Conservation (phyloP, 1,140 invertebrate genomes). For the Drosophila setifemur region DNA sequence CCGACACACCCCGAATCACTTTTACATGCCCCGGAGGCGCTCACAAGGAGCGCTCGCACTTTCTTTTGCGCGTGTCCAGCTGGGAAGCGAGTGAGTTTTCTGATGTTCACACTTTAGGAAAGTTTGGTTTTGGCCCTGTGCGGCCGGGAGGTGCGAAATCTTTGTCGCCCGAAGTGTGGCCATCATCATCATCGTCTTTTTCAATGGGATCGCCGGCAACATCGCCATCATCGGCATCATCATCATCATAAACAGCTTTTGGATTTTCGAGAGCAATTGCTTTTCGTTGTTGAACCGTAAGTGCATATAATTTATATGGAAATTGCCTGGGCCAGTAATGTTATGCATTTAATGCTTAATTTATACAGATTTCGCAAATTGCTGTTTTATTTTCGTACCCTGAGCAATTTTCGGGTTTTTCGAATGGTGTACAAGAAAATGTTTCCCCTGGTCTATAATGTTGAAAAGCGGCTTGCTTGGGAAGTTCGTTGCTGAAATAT, state of each 20-base stretch:
- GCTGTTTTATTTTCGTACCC: constrained; percentile 37
- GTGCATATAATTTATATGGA: constrained; percentile 78
- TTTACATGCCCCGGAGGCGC: constrained; percentile 59
- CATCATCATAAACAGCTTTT: not conserved
- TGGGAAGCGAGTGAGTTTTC: constrained; percentile 12
- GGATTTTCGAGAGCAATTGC: constrained; percentile 15
- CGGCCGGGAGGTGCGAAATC: constrained; percentile 71
- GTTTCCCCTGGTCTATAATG: not conserved
- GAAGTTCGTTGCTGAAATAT: constrained; percentile 40
- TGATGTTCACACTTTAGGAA: constrained; percentile 80
- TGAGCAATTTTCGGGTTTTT: constrained; percentile 20
- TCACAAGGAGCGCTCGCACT: constrained; percentile 58
- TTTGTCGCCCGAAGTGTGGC: constrained; percentile 77
- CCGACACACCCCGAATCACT: constrained; percentile 58
- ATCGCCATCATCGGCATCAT: not conserved
- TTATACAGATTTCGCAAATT: constrained; percentile 68
- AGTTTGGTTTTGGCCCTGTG: constrained; percentile 63
- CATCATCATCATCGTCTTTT: constrained; percentile 51
- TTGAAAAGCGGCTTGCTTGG: constrained; percentile 18
- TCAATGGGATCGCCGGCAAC: not conserved
- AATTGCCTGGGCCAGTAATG: constrained; percentile 62
- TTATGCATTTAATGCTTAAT: constrained; percentile 74
- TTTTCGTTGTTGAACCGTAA: constrained; percentile 46
- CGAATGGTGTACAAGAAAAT: constrained; percentile 36
- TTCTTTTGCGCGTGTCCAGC: constrained; percentile 76